Conservation (phyloP, 1,140 invertebrate species). For the Holcopasites calliopsidis region DNA sequence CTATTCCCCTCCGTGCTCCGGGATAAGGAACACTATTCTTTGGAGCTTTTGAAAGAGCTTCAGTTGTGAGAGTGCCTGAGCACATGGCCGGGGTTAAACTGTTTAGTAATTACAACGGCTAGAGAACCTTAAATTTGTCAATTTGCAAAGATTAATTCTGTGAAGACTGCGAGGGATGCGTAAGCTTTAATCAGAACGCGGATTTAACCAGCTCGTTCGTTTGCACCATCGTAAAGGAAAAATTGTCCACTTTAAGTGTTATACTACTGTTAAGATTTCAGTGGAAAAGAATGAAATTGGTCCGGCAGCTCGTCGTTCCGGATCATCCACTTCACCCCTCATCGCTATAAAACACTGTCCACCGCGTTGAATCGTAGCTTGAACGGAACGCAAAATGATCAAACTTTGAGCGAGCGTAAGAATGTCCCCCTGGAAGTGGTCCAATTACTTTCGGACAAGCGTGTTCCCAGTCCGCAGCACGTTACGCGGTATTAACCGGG, state of each 20-base stretch:
- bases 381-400: neutral
- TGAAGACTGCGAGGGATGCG: too few relatives aligned
- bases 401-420: neutral
- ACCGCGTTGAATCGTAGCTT: neutral
- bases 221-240: too few relatives aligned
- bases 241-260: too few relatives aligned
- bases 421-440: slow-evolving; percentile 20
- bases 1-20: neutral
- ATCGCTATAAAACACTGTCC: neutral
- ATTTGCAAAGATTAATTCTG: too few relatives aligned
- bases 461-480: slow-evolving; percentile 1
- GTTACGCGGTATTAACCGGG: slow-evolving; percentile 33
- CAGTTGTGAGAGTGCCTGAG: slow-evolving; percentile 10
- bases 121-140: neutral
- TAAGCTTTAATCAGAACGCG: too few relatives aligned
- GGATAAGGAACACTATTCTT: slow-evolving; percentile 47
- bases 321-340: neutral
- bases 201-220: too few relatives aligned
- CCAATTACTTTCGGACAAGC: slow-evolving; percentile 33
- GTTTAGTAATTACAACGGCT: neutral
- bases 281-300: too few relatives aligned
- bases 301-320: too few relatives aligned
- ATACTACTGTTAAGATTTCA: too few relatives aligned
- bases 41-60: neutral
- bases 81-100: neutral